A percentile compares a stretch with the other conserved stretches of the same genome.
Conservation (phyloP, 2,888 invertebrate species). For the Drosophila buzzatii region DNA sequence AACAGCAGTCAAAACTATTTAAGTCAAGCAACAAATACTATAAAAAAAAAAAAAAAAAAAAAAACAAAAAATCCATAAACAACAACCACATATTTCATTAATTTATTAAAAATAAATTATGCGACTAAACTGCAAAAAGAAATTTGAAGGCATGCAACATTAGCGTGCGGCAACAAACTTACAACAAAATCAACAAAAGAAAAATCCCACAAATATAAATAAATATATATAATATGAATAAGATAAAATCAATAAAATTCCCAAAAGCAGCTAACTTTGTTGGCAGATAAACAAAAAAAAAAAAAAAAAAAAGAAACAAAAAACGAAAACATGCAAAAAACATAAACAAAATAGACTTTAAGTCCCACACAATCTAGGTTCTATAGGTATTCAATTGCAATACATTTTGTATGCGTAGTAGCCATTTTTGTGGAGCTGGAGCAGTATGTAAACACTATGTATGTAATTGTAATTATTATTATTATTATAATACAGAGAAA, state of each 20-base stretch:
- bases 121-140: slow-evolving; percentile 56
- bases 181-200: slow-evolving; percentile 12
- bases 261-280: slow-evolving; percentile 45
- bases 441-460: slow-evolving; percentile 70
- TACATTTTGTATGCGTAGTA: slow-evolving; percentile 76
- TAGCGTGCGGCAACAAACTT: slow-evolving; percentile 25
- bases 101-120: slow-evolving; percentile 76
- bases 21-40: slow-evolving; percentile 49
- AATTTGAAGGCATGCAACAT: slow-evolving; percentile 60
- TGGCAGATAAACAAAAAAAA: slow-evolving; percentile 12
- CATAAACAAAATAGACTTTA: slow-evolving; percentile 73
- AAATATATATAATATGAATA: slow-evolving; percentile 29
- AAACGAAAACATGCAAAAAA: slow-evolving; percentile 15
- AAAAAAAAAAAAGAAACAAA: slow-evolving; percentile 8
- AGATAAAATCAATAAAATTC: slow-evolving; percentile 56
- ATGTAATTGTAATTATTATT: slow-evolving; percentile 77
- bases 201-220: slow-evolving; percentile 32
- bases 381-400: slow-evolving; percentile 78
- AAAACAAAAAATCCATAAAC: slow-evolving; percentile 26
- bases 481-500: slow-evolving; percentile 54
- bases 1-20: slow-evolving; percentile 54
- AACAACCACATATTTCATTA: slow-evolving; percentile 68
- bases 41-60: slow-evolving; percentile 31
- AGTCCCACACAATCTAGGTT: slow-evolving; percentile 68
- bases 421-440: slow-evolving; percentile 75